Percentiles rank a stretch among this genome's conserved stretches.
These are phyloP conservation scores for Pseudochirops corinnae DNA, from an alignment of 2,797 vertebrate species.

Conservation along the genomic window DNA sequence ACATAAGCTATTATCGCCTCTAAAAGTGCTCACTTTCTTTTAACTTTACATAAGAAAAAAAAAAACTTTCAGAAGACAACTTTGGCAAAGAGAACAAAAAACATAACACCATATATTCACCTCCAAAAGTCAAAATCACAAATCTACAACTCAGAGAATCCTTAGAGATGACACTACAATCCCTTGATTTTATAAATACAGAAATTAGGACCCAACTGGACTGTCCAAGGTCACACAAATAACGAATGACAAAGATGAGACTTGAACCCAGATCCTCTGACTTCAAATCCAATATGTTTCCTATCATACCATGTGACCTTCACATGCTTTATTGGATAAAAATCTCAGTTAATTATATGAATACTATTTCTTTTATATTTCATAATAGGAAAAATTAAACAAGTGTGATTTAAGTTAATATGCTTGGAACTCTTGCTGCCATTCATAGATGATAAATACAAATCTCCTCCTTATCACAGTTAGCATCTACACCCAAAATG, in stretches of 20 bases:
- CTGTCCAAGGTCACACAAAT: neutral
- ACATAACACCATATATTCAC: constrained; percentile 9
- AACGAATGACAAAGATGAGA: neutral
- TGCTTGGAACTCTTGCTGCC: constrained; percentile 21
- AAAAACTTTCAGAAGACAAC: neutral
- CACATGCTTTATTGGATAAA: neutral
- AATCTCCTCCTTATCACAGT: constrained; percentile 21
- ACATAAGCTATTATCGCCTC: neutral
- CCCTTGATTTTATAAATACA: neutral
- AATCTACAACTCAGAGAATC: neutral
- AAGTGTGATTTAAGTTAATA: neutral
- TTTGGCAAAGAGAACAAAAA: constrained; percentile 37
- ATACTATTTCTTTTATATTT: neutral
- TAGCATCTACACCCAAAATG: constrained; percentile 45
- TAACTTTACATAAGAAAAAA: constrained; percentile 26
- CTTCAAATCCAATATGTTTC: neutral
- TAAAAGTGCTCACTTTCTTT: constrained; percentile 12
- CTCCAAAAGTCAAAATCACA: neutral
- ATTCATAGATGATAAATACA: constrained; percentile 17
- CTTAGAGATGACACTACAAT: neutral
- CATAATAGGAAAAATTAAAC: neutral
- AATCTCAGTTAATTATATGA: neutral
- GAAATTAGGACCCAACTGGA: neutral
- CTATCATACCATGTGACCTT: neutral
- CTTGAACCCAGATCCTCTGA: neutral